These are phyloP conservation scores for Eumaeus atala DNA, from an alignment of 1,140 invertebrate species.

Conservation along the genomic window DNA sequence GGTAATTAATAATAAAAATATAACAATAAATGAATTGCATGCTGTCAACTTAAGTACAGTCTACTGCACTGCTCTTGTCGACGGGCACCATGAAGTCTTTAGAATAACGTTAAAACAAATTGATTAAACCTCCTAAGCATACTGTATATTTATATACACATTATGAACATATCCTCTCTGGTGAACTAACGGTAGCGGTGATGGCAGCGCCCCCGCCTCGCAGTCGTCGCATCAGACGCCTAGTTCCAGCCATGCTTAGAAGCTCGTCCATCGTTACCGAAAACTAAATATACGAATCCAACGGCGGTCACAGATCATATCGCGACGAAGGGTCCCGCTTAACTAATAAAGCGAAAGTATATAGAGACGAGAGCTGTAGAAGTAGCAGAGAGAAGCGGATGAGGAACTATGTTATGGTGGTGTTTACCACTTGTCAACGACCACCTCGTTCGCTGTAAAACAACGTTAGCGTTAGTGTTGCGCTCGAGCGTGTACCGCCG, in stretches of 20 bases:
- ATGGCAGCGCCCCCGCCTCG: constrained; percentile 27
- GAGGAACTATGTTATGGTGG: constrained; percentile 67
- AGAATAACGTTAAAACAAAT: constrained; percentile 55
- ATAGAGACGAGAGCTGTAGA: constrained; percentile 60
- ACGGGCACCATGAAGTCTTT: constrained; percentile 73
- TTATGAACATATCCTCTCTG: constrained; percentile 70
- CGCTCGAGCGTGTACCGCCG: constrained; percentile 50
- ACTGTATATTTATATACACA: constrained; percentile 70
- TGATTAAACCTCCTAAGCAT: constrained; percentile 71
- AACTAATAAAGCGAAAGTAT: constrained; percentile 23
- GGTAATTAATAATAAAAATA: constrained; percentile 69
- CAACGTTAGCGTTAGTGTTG: constrained; percentile 68
- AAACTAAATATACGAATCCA: constrained; percentile 7
- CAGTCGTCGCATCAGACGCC: constrained; percentile 24
- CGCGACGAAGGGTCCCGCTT: constrained; percentile 11
- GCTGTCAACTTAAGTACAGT: constrained; percentile 73
- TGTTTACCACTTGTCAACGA: constrained; percentile 77
- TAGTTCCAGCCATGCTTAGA: constrained; percentile 12
- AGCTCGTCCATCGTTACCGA: constrained; percentile 16
- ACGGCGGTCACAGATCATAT: constrained; percentile 4
- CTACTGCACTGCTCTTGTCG: constrained; percentile 71
- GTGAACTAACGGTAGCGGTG: constrained; percentile 40
- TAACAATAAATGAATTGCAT: constrained; percentile 71
- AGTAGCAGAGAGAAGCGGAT: constrained; percentile 65
- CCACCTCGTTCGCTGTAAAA: constrained; percentile 77